Percentiles rank a stretch among this genome's conserved stretches.
These are phyloP conservation scores for Bagarius yarrelli DNA, from an alignment of 2,113 vertebrate genomes.

Conservation along the genomic window DNA sequence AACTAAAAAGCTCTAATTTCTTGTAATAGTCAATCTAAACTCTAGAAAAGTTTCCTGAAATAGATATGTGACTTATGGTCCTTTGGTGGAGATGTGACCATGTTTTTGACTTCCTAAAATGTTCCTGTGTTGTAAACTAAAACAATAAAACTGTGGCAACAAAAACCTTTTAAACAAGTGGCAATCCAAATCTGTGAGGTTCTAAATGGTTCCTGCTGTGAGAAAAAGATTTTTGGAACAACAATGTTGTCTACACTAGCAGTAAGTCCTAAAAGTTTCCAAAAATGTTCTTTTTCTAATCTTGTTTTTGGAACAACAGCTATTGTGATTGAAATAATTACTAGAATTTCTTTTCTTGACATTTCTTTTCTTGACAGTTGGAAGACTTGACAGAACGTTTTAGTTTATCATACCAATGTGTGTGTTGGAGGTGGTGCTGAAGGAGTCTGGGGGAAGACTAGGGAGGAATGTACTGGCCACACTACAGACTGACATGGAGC, in stretches of 20 bases:
- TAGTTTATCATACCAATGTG: conserved; percentile 66
- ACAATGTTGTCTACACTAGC: background rate
- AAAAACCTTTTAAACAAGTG: background rate
- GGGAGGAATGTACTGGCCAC: conserved; percentile 70
- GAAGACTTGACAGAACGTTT: background rate
- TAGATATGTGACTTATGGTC: background rate
- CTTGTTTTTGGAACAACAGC: too few species aligned
- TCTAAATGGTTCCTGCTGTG: background rate
- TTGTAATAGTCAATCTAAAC: background rate
- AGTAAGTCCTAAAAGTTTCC: background rate
- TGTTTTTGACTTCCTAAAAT: background rate
- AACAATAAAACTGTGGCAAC: background rate
- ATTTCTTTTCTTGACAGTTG: too few species aligned
- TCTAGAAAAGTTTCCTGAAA: background rate
- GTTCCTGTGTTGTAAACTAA: background rate
- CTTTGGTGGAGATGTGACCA: background rate
- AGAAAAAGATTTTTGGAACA: background rate
- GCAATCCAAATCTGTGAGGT: background rate
- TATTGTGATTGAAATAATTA: too few species aligned
- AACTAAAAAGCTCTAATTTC: background rate
- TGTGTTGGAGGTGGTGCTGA: conserved; percentile 64
- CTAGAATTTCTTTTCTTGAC: too few species aligned
- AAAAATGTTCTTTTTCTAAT: background rate
- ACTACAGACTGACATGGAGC: conserved; percentile 62
- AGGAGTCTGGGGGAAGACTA: conserved; percentile 63